phyloP scores from a whole-genome alignment of 1,140 invertebrate genomes.

The Chymomyza costata region DNA sequence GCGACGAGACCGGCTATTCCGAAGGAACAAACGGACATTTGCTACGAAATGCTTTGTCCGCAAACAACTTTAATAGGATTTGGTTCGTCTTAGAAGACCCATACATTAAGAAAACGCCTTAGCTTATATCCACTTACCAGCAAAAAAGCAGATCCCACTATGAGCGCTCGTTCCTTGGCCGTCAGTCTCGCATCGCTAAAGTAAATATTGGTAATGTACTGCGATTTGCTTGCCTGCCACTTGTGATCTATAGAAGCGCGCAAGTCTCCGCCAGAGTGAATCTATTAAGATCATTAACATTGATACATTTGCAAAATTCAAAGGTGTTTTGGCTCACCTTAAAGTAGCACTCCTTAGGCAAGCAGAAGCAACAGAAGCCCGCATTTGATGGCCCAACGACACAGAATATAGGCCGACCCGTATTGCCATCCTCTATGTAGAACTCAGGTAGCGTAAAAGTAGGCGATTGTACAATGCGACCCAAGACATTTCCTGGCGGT shows the following conservation, averaged over 20 bases:
- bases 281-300: too few species aligned
- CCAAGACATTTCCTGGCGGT: conserved; percentile 76
- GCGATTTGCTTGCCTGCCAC: conserved; percentile 76
- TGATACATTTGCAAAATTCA: too few species aligned
- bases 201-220: conserved; percentile 76
- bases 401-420: conserved; percentile 72
- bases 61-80: too few species aligned
- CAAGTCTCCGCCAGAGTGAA: conserved; percentile 72
- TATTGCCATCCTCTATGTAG: conserved; percentile 73
- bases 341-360: conserved; percentile 76
- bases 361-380: conserved; percentile 65
- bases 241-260: conserved; percentile 76
- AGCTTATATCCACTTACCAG: conserved; percentile 74
- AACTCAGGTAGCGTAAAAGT: conserved; percentile 74
- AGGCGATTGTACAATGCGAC: conserved; percentile 75
- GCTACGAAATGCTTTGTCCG: too few species aligned
- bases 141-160: conserved; percentile 77
- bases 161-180: conserved; percentile 75
- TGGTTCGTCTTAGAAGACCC: too few species aligned
- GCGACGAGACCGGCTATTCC: too few species aligned
- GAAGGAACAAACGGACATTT: background rate
- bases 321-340: conserved; percentile 58
- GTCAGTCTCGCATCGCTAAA: conserved; percentile 75
- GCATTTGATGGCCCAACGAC: conserved; percentile 75
- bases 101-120: too few species aligned